These are phyloP conservation scores for Heteractis magnifica DNA, from an alignment of 92 coral and sea anemone species.

Conservation along the genomic window DNA sequence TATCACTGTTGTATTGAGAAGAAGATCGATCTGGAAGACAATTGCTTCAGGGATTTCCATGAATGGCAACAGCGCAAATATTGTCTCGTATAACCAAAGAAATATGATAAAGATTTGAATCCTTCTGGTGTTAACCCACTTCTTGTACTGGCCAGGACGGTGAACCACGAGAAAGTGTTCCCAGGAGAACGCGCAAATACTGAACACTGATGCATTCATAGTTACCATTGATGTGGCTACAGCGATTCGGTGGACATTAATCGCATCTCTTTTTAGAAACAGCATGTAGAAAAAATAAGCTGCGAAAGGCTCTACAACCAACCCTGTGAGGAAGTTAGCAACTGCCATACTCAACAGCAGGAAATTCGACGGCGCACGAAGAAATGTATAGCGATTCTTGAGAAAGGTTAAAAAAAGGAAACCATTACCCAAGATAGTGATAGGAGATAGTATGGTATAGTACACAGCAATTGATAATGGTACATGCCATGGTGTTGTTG, in stretches of 20 bases:
- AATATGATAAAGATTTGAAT: constrained; percentile 30
- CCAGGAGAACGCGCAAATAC: constrained; percentile 57
- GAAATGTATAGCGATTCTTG: constrained; percentile 38
- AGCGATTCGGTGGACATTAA: constrained; percentile 9
- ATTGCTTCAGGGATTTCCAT: constrained; percentile 21
- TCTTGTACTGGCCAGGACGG: constrained; percentile 48
- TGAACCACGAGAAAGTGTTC: constrained; percentile 51
- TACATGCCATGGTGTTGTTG: constrained; percentile 2
- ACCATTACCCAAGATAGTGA: constrained; percentile 56
- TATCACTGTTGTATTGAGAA: constrained; percentile 48
- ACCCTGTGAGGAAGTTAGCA: constrained; percentile 56
- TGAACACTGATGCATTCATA: constrained; percentile 53
- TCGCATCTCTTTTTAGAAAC: neutral
- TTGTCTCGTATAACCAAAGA: constrained; percentile 45
- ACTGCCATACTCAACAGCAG: constrained; percentile 55
- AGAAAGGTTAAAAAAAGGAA: constrained; percentile 38
- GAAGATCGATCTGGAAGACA: constrained; percentile 40
- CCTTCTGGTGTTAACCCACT: constrained; percentile 34
- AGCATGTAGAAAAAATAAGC: constrained; percentile 29
- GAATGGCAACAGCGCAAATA: constrained; percentile 45
- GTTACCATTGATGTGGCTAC: constrained; percentile 39
- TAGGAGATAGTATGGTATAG: constrained; percentile 33
- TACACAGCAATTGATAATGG: constrained; percentile 31
- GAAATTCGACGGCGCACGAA: constrained; percentile 53
- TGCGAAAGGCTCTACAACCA: constrained; percentile 40